phyloP scores from a whole-genome alignment of 2,888 invertebrate genomes.

The Tiphia femorata region DNA sequence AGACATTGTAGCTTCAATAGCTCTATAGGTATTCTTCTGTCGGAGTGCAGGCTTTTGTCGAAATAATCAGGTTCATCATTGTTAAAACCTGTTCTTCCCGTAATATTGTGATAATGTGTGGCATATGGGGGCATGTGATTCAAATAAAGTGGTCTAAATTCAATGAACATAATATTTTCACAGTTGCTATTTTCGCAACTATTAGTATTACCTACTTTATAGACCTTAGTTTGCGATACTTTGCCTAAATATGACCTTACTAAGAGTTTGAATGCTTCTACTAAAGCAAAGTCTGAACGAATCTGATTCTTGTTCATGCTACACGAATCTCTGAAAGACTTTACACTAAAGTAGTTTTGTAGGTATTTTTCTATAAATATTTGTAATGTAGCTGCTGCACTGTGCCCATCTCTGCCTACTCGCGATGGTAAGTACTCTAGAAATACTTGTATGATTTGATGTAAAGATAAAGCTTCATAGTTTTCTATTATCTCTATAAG shows the following conservation, averaged over 20 bases:
- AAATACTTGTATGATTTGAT: conserved; percentile 72
- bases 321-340: conserved; percentile 34
- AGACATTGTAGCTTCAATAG: conserved; percentile 71
- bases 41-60: too few relatives aligned
- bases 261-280: conserved; percentile 74
- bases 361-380: conserved; percentile 64
- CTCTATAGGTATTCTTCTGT: conserved; percentile 49
- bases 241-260: conserved; percentile 75
- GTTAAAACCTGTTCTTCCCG: conserved; percentile 41
- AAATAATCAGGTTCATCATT: conserved; percentile 37
- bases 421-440: conserved; percentile 78
- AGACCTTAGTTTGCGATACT: conserved; percentile 62
- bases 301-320: conserved; percentile 53
- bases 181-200: conserved; percentile 39
- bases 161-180: conserved; percentile 68
- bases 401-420: conserved; percentile 71
- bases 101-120: conserved; percentile 49
- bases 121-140: conserved; percentile 71
- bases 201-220: conserved; percentile 45
- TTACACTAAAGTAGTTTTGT: conserved; percentile 52
- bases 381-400: conserved; percentile 64
- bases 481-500: conserved; percentile 69
- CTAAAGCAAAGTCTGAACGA: conserved; percentile 66
- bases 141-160: conserved; percentile 69
- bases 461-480: conserved; percentile 66